Conservation (phyloP, 1,140 invertebrate genomes). For the Oncopeltus fasciatus region DNA sequence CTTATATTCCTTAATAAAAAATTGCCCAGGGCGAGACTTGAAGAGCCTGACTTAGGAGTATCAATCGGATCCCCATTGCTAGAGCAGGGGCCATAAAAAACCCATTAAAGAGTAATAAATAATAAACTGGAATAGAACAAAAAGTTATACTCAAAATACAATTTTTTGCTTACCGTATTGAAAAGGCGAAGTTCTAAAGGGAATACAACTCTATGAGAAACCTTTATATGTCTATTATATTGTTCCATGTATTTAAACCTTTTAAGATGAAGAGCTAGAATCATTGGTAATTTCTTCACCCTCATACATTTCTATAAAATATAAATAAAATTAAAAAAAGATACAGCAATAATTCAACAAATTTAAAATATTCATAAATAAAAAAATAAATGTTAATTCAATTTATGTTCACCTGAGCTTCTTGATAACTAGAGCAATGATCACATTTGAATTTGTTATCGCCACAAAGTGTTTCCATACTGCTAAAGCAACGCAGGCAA, state of each 20-base stretch:
- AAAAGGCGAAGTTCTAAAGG: slow-evolving; percentile 93
- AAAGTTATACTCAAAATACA: too few relatives aligned
- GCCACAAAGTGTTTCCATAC: slow-evolving; percentile 96
- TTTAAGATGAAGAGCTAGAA: slow-evolving; percentile 93
- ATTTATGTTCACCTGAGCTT: slow-evolving; percentile 58
- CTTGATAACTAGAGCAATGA: slow-evolving; percentile 97
- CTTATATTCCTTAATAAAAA: too few relatives aligned
- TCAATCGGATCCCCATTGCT: too few relatives aligned
- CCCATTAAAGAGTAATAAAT: too few relatives aligned
- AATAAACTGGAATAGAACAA: too few relatives aligned
- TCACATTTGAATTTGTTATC: slow-evolving; percentile 99
- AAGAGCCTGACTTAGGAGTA: too few relatives aligned
- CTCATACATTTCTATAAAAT: slow-evolving; percentile 78
- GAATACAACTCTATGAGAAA: slow-evolving; percentile 97
- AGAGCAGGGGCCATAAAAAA: too few relatives aligned
- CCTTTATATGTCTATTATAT: slow-evolving; percentile 95
- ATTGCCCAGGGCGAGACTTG: too few relatives aligned
- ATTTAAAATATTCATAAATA: neutral
- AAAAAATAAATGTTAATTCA: neutral
- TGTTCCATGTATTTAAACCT: slow-evolving; percentile 99
- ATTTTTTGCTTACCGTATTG: slow-evolving; percentile 90
- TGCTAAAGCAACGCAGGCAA: slow-evolving; percentile 92
- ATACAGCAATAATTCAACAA: neutral
- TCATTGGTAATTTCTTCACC: slow-evolving; percentile 95
- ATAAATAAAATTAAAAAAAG: neutral